A percentile compares a stretch with the other conserved stretches of the same genome.
Conservation (phyloP, 2,113 vertebrate species). For the Embiotoca jacksoni region DNA sequence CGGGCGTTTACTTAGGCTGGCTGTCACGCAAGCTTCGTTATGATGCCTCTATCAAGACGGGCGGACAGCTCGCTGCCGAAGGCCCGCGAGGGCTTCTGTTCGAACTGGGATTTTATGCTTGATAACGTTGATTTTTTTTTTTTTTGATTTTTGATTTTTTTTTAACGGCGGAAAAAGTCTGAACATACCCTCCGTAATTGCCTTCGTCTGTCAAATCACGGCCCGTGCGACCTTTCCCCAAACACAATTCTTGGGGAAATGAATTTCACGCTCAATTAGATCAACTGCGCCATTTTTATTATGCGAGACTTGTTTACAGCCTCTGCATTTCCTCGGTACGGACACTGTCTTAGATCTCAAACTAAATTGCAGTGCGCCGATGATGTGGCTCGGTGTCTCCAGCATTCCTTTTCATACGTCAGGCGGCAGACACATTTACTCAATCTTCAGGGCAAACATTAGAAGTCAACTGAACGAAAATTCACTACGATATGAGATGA, state of each 20-base stretch:
- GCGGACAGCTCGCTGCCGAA: slow-evolving; percentile 1
- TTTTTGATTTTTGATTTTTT: slow-evolving; percentile 17
- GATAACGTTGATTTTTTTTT: slow-evolving; percentile 34
- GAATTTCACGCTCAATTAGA: slow-evolving; percentile 24
- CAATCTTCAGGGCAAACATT: background rate
- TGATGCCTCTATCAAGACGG: slow-evolving; percentile 31
- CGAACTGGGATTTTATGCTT: slow-evolving; percentile 19
- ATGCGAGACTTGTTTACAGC: slow-evolving; percentile 41
- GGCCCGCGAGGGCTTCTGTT: slow-evolving; percentile 16
- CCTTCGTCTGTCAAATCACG: slow-evolving; percentile 51
- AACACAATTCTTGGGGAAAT: slow-evolving; percentile 44
- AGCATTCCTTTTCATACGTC: background rate
- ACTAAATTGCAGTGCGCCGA: background rate
- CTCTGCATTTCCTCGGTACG: slow-evolving; percentile 5
- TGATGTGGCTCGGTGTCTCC: background rate
- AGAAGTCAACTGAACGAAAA: background rate
- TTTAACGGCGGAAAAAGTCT: slow-evolving; percentile 10
- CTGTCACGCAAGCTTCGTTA: slow-evolving; percentile 27
- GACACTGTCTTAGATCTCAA: background rate
- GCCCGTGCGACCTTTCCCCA: slow-evolving; percentile 12
- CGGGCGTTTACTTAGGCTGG: slow-evolving; percentile 23
- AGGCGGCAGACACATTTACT: background rate
- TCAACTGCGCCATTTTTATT: slow-evolving; percentile 42
- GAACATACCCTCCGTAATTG: slow-evolving; percentile 42
- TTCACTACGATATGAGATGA: slow-evolving; percentile 4